These are phyloP conservation scores for Chaunax sp. DNA, from an alignment of 2,797 vertebrate species.

Conservation along the genomic window DNA sequence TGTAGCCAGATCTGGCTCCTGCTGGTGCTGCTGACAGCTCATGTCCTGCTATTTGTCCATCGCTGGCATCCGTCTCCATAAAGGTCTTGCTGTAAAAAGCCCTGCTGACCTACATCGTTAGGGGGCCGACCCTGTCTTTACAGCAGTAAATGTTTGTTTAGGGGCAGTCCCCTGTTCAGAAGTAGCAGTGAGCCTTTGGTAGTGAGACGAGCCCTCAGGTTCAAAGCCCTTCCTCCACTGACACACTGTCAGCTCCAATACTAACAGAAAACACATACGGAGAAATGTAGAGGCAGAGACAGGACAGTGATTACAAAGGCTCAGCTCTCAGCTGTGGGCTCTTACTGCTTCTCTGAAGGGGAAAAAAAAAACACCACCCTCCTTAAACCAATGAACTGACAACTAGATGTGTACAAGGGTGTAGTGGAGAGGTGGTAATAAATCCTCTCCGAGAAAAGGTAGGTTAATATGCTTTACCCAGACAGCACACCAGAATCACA, in stretches of 20 bases:
- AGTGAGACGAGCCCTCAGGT: slow-evolving; percentile 72
- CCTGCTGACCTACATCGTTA: slow-evolving; percentile 78
- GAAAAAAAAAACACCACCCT: slow-evolving; percentile 39
- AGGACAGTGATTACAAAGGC: slow-evolving; percentile 71
- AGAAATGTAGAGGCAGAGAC: slow-evolving; percentile 64
- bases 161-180: slow-evolving; percentile 68
- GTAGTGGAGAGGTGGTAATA: slow-evolving; percentile 41
- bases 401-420: slow-evolving; percentile 44
- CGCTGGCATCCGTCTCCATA: slow-evolving; percentile 82
- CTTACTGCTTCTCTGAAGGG: slow-evolving; percentile 44
- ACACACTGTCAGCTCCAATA: slow-evolving; percentile 79
- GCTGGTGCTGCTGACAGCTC: slow-evolving; percentile 78
- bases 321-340: slow-evolving; percentile 52
- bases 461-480: slow-evolving; percentile 40
- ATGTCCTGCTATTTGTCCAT: slow-evolving; percentile 83
- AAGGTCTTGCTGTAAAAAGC: slow-evolving; percentile 78
- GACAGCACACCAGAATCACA: slow-evolving; percentile 23
- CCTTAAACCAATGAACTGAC: slow-evolving; percentile 58
- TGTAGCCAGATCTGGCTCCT: slow-evolving; percentile 77
- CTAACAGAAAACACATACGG: slow-evolving; percentile 72
- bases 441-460: slow-evolving; percentile 21
- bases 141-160: slow-evolving; percentile 81
- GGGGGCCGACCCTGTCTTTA: slow-evolving; percentile 75
- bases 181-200: slow-evolving; percentile 79
- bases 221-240: slow-evolving; percentile 77